Conservation (phyloP, 2,797 vertebrate species). For the Aphelocoma californica region DNA sequence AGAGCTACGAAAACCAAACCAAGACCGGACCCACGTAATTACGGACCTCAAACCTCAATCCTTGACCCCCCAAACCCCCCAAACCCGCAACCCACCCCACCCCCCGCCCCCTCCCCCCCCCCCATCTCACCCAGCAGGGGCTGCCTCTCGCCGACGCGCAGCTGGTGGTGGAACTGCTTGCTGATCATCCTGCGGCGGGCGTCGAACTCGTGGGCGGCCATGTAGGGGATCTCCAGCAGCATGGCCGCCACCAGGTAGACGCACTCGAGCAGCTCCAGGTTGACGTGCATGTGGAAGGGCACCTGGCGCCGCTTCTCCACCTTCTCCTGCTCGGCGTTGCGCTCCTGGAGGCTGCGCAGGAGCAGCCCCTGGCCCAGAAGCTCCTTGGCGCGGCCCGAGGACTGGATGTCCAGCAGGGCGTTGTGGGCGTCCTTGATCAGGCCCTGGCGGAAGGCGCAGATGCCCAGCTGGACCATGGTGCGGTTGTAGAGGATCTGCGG, state of each 20-base stretch:
- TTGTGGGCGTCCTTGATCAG: background rate
- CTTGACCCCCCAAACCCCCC: too few relatives aligned
- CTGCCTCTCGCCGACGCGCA: background rate
- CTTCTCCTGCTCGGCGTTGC: background rate
- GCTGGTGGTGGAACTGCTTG: background rate
- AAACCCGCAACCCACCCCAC: too few relatives aligned
- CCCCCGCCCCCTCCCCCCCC: too few relatives aligned
- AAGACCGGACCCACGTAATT: too few relatives aligned
- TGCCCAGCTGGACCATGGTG: background rate
- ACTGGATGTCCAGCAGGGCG: background rate
- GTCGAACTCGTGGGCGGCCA: background rate
- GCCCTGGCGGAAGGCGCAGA: background rate
- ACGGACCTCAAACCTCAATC: background rate
- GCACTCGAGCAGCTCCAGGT: background rate
- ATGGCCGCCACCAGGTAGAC: background rate
- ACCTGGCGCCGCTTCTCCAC: background rate
- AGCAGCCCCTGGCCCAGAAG: background rate
- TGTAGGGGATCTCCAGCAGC: background rate
- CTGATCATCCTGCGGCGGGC: background rate
- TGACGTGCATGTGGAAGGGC: background rate
- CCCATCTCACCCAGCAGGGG: background rate
- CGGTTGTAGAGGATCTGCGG: background rate
- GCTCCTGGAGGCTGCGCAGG: background rate
- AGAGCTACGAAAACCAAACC: too few relatives aligned
- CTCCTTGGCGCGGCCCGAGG: background rate